Conservation (phyloP, 2,797 vertebrate genomes). For the Apogon hyalosoma region DNA sequence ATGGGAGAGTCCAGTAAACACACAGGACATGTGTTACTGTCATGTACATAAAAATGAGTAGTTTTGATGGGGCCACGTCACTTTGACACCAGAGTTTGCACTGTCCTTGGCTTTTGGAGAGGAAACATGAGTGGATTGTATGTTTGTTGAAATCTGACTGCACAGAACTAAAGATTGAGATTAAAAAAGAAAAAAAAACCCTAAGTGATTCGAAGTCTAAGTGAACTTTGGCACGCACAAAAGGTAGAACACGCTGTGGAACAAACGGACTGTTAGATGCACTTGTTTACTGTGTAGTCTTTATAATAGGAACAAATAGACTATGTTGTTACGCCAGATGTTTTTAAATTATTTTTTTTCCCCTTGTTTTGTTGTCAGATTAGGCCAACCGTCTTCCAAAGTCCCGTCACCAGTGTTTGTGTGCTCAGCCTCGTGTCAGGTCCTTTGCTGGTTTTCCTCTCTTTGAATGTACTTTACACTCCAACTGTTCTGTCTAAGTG, state of each 20-base stretch:
- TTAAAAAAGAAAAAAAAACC: neutral
- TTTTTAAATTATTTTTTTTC: slow-evolving; percentile 50
- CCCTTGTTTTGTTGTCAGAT: slow-evolving; percentile 42
- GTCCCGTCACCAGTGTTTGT: slow-evolving; percentile 25
- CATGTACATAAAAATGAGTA: slow-evolving; percentile 15
- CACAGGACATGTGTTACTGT: slow-evolving; percentile 12
- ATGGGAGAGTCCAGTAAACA: neutral
- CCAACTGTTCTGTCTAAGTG: slow-evolving; percentile 62
- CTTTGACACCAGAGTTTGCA: slow-evolving; percentile 56
- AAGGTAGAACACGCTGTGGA: slow-evolving; percentile 17
- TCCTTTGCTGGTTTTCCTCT: slow-evolving; percentile 14
- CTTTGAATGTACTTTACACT: slow-evolving; percentile 39
- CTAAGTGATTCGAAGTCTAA: neutral
- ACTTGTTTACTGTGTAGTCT: slow-evolving; percentile 43
- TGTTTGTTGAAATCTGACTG: slow-evolving; percentile 6
- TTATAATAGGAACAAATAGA: slow-evolving; percentile 19
- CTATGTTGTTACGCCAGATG: slow-evolving; percentile 30
- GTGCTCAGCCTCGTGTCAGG: neutral
- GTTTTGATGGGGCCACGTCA: slow-evolving; percentile 26
- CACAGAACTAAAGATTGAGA: slow-evolving; percentile 30
- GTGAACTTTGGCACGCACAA: slow-evolving; percentile 39
- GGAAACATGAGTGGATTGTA: neutral
- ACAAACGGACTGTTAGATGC: slow-evolving; percentile 29
- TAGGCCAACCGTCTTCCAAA: slow-evolving; percentile 60
- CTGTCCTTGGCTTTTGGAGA: slow-evolving; percentile 31